Base-by-base conservation (phyloP, 2,888 invertebrate species). In the Archips crataeganus region DNA sequence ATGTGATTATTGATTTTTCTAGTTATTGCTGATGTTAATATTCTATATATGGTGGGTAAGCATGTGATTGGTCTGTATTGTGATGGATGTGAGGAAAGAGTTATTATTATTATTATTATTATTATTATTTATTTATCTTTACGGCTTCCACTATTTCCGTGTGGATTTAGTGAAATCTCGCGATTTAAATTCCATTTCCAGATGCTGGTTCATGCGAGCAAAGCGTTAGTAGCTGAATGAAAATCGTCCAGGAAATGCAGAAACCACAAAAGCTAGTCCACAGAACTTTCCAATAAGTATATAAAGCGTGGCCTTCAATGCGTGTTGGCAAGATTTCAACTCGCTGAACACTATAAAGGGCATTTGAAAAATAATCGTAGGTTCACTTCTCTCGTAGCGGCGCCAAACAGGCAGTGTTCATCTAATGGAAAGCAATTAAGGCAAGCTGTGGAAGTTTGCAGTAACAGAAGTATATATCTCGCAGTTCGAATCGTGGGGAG, bases 311-410 rank as follows among this genome's bases (percentile, higher is more conserved):
- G 57, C 57, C 11, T 23, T 57, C 10, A 32, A 10, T 0, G 32
- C 54, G 23, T 54, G 23, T 32, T 57, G 57, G 57, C 57, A 57
- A 57, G 57, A 57, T 57, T 57, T 57, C 57, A 57, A 57, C 49
- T 49, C 49, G 13, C n/a, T 4, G 3, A 49, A 49, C 10, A 10
- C 49, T 49, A 8, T 49, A 8, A 54, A 54, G 23, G 54, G 23
- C 23, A 23, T 54, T 54, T 54, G 54, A 23, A 54, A 54, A 54
- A 54, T 54, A 2, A n/a, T 23, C 54, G 23, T 23, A 9, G 23
- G n/a, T 6, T 4, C n/a, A 15, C n/a, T 51, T n/a, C 51, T n/a
- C 51, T 9, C 23, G 9, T 2, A 54, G 54, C 23, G 54, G 54
- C 23, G 23, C 8, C 54, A 54, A 54, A 54, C 54, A 23, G 54